Conservation (phyloP, 2,888 invertebrate species). For the Philopedon plagiatum region DNA sequence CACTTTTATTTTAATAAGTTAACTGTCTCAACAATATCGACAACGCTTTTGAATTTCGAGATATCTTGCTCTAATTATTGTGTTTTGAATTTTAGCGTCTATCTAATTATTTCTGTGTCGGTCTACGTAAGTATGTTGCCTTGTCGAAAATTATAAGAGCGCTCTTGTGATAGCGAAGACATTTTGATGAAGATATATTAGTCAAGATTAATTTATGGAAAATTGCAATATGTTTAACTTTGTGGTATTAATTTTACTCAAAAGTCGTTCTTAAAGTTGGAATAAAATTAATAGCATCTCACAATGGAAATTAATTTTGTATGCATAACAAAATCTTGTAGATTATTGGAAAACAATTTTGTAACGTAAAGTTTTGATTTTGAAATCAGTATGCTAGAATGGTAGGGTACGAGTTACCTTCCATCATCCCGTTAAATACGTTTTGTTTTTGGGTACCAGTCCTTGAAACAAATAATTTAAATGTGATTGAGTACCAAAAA, state of each 20-base stretch:
- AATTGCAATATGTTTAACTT: conserved; percentile 6
- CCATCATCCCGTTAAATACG: too few species aligned
- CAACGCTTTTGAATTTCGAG: conserved; percentile 4
- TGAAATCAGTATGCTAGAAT: too few species aligned
- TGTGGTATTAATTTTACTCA: not conserved
- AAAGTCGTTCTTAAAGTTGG: not conserved
- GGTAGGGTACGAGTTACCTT: too few species aligned
- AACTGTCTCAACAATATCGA: not conserved
- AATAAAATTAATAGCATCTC: not conserved
- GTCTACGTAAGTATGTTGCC: conserved; percentile 22
- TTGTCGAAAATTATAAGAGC: conserved; percentile 32
- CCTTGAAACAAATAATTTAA: too few species aligned
- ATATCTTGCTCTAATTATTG: conserved; percentile 10
- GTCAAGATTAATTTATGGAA: conserved; percentile 28
- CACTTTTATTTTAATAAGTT: not conserved
- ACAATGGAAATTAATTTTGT: not conserved
- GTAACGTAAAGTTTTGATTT: too few species aligned
- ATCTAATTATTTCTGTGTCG: conserved; percentile 24
- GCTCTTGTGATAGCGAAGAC: conserved; percentile 22
- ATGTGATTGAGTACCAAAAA: too few species aligned
- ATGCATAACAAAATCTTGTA: not conserved
- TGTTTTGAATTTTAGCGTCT: conserved; percentile 20
- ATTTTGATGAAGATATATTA: conserved; percentile 21
- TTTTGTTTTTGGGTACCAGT: too few species aligned
- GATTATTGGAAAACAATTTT: too few species aligned